These are phyloP conservation scores for Triplophysa rosa DNA, from an alignment of 2,113 vertebrate species.

Conservation along the genomic window DNA sequence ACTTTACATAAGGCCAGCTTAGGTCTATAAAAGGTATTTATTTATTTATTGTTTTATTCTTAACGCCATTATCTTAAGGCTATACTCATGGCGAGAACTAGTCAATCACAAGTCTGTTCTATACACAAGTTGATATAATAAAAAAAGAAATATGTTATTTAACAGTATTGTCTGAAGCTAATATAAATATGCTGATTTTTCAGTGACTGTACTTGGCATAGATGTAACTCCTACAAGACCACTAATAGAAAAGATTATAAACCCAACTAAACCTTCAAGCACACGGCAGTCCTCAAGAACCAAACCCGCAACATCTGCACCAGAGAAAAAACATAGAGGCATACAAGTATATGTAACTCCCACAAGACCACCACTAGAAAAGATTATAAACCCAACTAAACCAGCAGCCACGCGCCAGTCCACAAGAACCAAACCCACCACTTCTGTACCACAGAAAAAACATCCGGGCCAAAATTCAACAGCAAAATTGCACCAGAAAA, in stretches of 20 bases:
- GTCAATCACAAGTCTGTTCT: too few species aligned
- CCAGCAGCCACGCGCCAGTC: constrained; percentile 37
- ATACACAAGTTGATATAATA: too few species aligned
- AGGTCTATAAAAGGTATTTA: too few species aligned
- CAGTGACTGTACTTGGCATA: constrained; percentile 67
- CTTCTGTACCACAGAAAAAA: constrained; percentile 4
- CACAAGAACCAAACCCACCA: not conserved
- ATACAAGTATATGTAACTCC: constrained; percentile 59
- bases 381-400: constrained; percentile 62
- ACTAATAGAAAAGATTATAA: constrained; percentile 63
- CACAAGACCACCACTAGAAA: constrained; percentile 68
- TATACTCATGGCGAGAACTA: too few species aligned
- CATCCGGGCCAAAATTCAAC: not conserved
- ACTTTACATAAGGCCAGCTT: not conserved
- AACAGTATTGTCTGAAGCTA: not conserved
- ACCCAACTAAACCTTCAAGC: constrained; percentile 56
- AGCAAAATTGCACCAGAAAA: constrained; percentile 24
- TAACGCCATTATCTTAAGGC: too few species aligned
- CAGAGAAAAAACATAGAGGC: not conserved
- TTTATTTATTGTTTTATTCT: too few species aligned
- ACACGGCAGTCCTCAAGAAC: constrained; percentile 37
- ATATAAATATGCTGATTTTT: constrained; percentile 46
- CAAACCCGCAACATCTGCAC: not conserved
- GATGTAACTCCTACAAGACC: constrained; percentile 68
- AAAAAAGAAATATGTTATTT: not conserved